Conservation (phyloP, 1,140 invertebrate species). For the Pseudomyrmex cubaensis region DNA sequence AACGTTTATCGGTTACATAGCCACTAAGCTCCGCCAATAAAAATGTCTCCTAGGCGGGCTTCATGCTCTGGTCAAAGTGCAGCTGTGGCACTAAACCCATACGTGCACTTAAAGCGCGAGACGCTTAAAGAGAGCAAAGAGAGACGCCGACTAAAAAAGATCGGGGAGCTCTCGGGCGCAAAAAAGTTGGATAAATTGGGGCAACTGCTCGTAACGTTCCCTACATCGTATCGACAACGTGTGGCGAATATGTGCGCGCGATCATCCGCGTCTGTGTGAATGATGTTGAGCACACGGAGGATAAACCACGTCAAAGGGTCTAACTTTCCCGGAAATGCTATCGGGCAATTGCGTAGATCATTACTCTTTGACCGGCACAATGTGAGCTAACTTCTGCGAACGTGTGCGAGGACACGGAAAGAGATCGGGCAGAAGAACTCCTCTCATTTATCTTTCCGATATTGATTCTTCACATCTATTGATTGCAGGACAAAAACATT, state of each 20-base stretch:
- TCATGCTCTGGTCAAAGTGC: constrained; percentile 66
- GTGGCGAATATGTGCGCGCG: constrained; percentile 43
- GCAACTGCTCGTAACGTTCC: constrained; percentile 72
- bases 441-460: no score
- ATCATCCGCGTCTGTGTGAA: constrained; percentile 34
- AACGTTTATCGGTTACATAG: constrained; percentile 68
- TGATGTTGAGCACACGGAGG: constrained; percentile 53
- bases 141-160: constrained; percentile 57
- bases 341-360: constrained; percentile 28
- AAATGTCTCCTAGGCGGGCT: constrained; percentile 64
- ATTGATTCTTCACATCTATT: neutral
- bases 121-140: constrained; percentile 63
- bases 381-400: neutral
- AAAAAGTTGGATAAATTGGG: constrained; percentile 75
- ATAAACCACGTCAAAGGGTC: constrained; percentile 65
- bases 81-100: constrained; percentile 69
- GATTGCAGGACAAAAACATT: neutral
- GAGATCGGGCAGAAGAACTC: neutral
- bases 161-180: constrained; percentile 67
- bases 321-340: constrained; percentile 36
- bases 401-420: neutral
- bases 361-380: constrained; percentile 28
- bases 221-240: constrained; percentile 69
- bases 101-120: constrained; percentile 74
- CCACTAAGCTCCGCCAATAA: constrained; percentile 64